phyloP scores from a whole-genome alignment of 2,888 invertebrate genomes.

The Drepanosiphum platanoidis region DNA sequence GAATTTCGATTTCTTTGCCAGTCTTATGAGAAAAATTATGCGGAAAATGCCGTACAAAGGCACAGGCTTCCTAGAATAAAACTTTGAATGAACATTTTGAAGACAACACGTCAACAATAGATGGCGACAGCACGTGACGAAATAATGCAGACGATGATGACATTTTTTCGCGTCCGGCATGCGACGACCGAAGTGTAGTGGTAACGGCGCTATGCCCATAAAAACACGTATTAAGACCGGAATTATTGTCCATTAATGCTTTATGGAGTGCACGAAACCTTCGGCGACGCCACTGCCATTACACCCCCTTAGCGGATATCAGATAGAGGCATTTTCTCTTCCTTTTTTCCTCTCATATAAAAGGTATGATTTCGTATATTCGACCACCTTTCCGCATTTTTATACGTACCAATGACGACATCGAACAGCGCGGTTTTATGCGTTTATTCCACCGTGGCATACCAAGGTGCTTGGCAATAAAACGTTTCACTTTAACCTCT shows the following conservation, averaged over 20 bases:
- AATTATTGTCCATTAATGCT: conserved; percentile 59
- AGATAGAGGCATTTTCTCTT: conserved; percentile 1
- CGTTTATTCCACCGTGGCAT: neutral
- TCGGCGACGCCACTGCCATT: conserved; percentile 9
- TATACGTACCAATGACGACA: conserved; percentile 19
- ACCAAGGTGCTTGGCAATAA: conserved; percentile 20
- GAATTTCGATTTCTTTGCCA: no score
- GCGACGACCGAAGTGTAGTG: neutral
- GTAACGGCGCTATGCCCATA: conserved; percentile 32
- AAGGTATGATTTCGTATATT: conserved; percentile 22
- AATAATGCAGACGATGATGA: neutral
- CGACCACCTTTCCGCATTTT: conserved; percentile 16
- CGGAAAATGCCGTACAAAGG: neutral
- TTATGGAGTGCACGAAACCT: conserved; percentile 48
- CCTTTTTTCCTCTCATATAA: neutral
- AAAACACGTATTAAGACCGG: conserved; percentile 54
- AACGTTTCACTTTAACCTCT: conserved; percentile 20
- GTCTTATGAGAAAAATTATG: neutral
- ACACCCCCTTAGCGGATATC: conserved; percentile 15
- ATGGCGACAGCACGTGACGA: neutral
- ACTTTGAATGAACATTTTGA: neutral
- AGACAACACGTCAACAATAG: neutral
- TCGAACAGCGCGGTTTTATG: neutral
- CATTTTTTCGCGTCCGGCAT: conserved; percentile 46
- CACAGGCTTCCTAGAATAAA: neutral